Base-by-base conservation (phyloP, 2,888 invertebrate species). In the Ernsta delagoae region DNA sequence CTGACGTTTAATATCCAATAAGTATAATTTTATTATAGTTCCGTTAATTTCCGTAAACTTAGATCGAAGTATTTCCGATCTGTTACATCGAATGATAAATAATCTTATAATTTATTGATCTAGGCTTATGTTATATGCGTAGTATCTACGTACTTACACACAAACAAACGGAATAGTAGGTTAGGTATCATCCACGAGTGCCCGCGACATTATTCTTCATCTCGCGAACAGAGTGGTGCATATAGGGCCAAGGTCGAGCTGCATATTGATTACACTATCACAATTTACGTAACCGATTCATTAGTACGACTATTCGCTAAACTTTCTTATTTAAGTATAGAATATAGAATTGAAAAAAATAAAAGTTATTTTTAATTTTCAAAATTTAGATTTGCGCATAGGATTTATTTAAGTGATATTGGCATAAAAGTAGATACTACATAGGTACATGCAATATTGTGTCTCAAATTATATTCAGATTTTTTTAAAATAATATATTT, bases 191-290 rank as follows among this genome's bases (percentile, higher is more conserved):
- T n/a, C n/a, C n/a, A n/a, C n/a, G n/a, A n/a, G n/a, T n/a, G n/a
- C n/a, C n/a, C n/a, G n/a, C n/a, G 34, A 82, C 84, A 88, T 89
- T 80, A 87, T 82, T 88, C 88, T 88, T 87, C 87, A 88, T 89
- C 83, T 82, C 68, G 76, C 68, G 78, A 83, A 83, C 84, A 83
- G 83, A 77, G 73, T 70, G 73, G 56, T 83, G 87, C 85, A 86
- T 89, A 89, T 85, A 85, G 86, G 89, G 89, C 86, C 90, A 90
- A 89, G 90, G 90, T 77, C 77, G 75, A 76, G 78, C 78, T 81
- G 78, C 82, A 81, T 87, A 89, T 90, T 83, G 86, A 87, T 91
- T 90, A 85, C 89, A 82, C 77, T 79, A 79, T 82, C 77, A 79
- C 83, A 82, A 85, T 85, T 87, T 84, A 81, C 85, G 82, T 83